Percentiles rank a stretch among this genome's conserved stretches.
Evolutionary conservation across 2,797 vertebrate species (phyloP).

Genomic region (Cossypha heuglini): DNA sequence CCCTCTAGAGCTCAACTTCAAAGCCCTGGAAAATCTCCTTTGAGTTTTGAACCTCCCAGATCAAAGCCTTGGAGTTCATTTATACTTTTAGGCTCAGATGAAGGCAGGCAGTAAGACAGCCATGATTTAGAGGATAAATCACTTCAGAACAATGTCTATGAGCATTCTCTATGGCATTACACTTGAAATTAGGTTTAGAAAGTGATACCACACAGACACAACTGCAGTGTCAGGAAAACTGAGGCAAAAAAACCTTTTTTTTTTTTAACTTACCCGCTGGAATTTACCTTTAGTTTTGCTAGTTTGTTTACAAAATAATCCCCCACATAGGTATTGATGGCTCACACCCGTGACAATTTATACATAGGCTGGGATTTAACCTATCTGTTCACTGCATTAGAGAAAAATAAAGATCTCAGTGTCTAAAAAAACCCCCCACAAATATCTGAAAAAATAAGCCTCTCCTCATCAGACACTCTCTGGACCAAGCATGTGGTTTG

Average conservation of each 20-base stretch:
- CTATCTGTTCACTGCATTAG: not conserved
- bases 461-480: not conserved
- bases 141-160: slow-evolving; percentile 44
- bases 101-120: slow-evolving; percentile 64
- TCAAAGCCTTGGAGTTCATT: slow-evolving; percentile 84
- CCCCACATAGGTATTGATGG: not conserved
- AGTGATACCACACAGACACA: slow-evolving; percentile 6
- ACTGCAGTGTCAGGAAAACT: not conserved
- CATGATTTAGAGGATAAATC: slow-evolving; percentile 66
- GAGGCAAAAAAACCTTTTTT: not conserved
- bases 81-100: slow-evolving; percentile 68
- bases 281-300: not conserved
- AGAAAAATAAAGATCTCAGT: not conserved
- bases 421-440: not conserved
- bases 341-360: not conserved
- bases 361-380: not conserved
- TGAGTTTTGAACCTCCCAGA: slow-evolving; percentile 78
- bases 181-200: slow-evolving; percentile 47
- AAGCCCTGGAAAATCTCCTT: slow-evolving; percentile 72
- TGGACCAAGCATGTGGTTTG: not conserved
- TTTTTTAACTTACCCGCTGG: not conserved
- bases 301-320: not conserved
- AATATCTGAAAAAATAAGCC: not conserved
- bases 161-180: slow-evolving; percentile 27
- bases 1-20: slow-evolving; percentile 72